Evolutionary conservation across 1,140 invertebrate species (phyloP).

Genomic region (Bradysia coprophila): DNA sequence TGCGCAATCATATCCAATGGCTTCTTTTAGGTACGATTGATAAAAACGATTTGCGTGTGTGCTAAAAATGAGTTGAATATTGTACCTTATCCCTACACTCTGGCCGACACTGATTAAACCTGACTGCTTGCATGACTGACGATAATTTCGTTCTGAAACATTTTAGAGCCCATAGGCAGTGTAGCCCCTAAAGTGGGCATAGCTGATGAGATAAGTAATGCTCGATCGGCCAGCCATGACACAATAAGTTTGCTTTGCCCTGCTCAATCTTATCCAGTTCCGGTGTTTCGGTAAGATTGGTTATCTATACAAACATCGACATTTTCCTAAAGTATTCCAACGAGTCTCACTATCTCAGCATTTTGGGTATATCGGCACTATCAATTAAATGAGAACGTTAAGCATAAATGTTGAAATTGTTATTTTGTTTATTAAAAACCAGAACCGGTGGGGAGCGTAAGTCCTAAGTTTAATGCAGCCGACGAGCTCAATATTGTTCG

Average conservation of each 20-base stretch:
- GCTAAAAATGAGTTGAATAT: not conserved
- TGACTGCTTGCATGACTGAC: not conserved
- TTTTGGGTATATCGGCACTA: no score
- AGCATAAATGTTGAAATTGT: no score
- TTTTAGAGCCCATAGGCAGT: constrained; percentile 52
- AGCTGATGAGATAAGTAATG: constrained; percentile 48
- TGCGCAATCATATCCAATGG: constrained; percentile 43
- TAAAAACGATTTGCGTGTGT: no score
- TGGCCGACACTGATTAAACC: not conserved
- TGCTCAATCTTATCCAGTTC: constrained; percentile 43
- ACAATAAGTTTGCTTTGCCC: constrained; percentile 37
- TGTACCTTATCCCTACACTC: not conserved
- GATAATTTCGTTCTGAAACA: not conserved
- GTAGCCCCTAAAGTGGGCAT: constrained; percentile 57
- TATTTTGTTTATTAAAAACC: no score
- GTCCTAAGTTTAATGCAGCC: constrained; percentile 35
- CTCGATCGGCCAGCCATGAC: constrained; percentile 20
- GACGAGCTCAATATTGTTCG: constrained; percentile 34
- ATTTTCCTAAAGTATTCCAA: no score
- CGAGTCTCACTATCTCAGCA: no score
- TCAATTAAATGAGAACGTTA: no score
- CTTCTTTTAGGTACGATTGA: constrained; percentile 35
- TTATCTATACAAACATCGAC: no score
- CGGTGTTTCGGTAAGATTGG: constrained; percentile 34
- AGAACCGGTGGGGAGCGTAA: constrained; percentile 40